phyloP scores from a whole-genome alignment of 2,797 vertebrate species.

The Spinibarbus caldwelli region DNA sequence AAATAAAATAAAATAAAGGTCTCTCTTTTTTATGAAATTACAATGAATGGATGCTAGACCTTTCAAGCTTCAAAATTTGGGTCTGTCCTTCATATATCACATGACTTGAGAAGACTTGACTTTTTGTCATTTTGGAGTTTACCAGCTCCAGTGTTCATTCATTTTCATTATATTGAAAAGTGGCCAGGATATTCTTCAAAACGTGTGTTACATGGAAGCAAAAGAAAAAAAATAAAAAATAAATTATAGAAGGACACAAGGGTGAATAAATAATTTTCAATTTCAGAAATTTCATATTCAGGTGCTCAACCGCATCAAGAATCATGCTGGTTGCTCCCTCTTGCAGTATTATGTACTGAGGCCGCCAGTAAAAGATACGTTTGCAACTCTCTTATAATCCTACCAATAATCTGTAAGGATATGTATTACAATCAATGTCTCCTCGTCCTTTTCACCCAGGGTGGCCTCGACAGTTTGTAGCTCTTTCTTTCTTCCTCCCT shows the following conservation, averaged over 20 bases:
- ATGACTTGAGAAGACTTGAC: background rate
- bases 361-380: background rate
- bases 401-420: slow-evolving; percentile 7
- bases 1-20: no score
- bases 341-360: background rate
- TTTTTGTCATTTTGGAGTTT: no score
- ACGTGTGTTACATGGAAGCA: no score
- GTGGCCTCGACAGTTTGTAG: slow-evolving; percentile 26
- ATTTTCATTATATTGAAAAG: background rate
- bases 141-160: background rate
- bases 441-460: slow-evolving; percentile 21
- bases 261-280: background rate
- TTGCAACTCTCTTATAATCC: background rate
- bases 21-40: background rate
- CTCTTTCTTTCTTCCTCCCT: slow-evolving; percentile 41
- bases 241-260: background rate
- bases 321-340: background rate
- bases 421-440: slow-evolving; percentile 42
- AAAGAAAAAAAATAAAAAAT: background rate
- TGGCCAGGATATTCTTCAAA: background rate
- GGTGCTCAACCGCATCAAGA: no score
- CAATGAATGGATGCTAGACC: background rate
- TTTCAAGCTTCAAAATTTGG: background rate
- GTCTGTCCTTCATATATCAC: background rate
- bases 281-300: background rate